Evolutionary conservation across 2,113 vertebrate genomes (phyloP), one percentile per base, ranked within the genome.

Genomic region (Spea bombifrons): DNA sequence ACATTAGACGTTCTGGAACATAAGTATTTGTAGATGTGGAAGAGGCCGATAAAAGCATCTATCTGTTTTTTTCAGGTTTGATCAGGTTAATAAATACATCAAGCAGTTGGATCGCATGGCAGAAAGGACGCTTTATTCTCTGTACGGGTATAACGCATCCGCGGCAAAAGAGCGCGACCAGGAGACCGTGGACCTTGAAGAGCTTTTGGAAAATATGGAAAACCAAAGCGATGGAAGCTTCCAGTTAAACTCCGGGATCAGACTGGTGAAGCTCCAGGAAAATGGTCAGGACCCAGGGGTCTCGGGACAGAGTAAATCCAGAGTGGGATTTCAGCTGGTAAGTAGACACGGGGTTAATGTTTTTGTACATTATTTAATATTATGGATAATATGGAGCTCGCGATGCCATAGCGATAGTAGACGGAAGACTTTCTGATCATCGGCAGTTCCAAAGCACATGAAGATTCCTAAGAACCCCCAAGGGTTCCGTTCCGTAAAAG

Each of bases 291-390:
- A 17, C 5, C 10, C 46, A 2, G 72, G 48, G 0, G 2, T 15
- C 44, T 30, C 44, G 5, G 65, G 64, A 2, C 83, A 46, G 0
- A 70, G 12, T 12, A 47, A 48, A 3, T 12, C 46, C 50, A 82
- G 9, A 1, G 85, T 91, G 74, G 90, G 89, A 3, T 91, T 91
- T 84, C 82, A 55, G 16, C 83, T 92, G 89, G 90, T 91, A 83
- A 30, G 30, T 30, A 30, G 30, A 30, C 30, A 30, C 30, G 30
- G 30, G 30, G 30, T 30, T 30, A 30, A 30, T 30, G 30, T 30
- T 30, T 30, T 30, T 30, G 30, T 30, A 30, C 30, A 30, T 30
- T 30, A 30, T 30, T 30, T 30, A 30, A 30, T 30, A 30, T 1
- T 30, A 30, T 2, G 30, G 30, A 30, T 2, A 30, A 30, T 30